Evolutionary conservation across 2,113 vertebrate species (phyloP), one percentile per base, ranked within the genome.

Genomic region (Anguilla japonica): DNA sequence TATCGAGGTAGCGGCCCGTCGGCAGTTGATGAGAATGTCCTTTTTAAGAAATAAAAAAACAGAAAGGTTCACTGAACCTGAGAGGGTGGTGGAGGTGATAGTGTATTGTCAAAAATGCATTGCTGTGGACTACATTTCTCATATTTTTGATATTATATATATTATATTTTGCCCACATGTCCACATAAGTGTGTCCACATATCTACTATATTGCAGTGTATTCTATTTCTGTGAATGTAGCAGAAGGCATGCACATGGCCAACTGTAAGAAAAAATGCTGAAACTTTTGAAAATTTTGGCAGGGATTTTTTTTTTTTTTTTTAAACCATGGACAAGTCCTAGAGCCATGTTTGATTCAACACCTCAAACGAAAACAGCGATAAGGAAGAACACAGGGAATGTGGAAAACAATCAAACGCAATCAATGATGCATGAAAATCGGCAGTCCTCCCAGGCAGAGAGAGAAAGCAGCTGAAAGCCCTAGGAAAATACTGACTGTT

Each of bases 1-100:
- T 87, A 99, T 98, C 6, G 98, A 98, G 78, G 98, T 99, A 79
- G 98, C 98, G 82, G 98, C 98, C 92, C 98, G 96, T 2, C 98
- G 96, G 67, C 98, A 99, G 90, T 99, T 99, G 91, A 99, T 99
- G 91, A 99, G 95, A 94, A 99, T 99, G 92, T 99, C 98, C 98
- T 99, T 88, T 67, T 91, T 87, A 78, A 79, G 90, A 79, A 85
- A 20, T 2, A 90, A 84, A 85, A 0, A 56, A 78, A 6, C 26
- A 88, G n/a, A 22, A 57, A 11, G 29, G 71, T 13, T 75, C n/a
- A 75, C 26, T 75, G 71, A 75, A 75, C 22, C 26, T 7, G 71
- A 78, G 11, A 75, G 8, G 22, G 71, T 7, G 20, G 26, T 39
- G 40, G 8, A 5, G 43, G 41, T 29, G 8, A 34, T 34, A 34